Evolutionary conservation across 23 tunicate species (phyloP).

Genomic region (Halocynthia roretzi): DNA sequence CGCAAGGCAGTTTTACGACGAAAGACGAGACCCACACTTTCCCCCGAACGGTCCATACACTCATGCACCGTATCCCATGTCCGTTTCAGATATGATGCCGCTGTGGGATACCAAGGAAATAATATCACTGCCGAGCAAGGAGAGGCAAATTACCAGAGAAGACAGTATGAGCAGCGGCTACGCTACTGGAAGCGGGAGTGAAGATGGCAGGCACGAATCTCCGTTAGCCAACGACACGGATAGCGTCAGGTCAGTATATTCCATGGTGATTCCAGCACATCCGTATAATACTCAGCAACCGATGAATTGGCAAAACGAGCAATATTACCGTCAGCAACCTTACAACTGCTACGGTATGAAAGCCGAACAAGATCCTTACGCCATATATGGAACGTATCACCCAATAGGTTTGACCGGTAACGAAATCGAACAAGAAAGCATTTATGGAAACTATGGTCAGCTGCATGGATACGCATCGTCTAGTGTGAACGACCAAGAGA

Average conservation of each 20-base stretch:
- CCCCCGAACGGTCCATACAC: background rate
- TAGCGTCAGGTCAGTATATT: slow-evolving; percentile 11
- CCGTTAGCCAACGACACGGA: slow-evolving; percentile 8
- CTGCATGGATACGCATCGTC: slow-evolving; percentile 55
- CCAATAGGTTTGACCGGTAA: background rate
- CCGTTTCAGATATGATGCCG: slow-evolving; percentile 7
- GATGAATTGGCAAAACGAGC: slow-evolving; percentile 8
- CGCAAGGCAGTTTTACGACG: background rate
- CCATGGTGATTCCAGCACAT: background rate
- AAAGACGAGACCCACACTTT: background rate
- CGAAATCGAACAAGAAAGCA: slow-evolving; percentile 24
- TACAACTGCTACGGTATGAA: background rate
- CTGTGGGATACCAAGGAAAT: background rate
- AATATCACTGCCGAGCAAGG: background rate
- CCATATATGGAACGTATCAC: slow-evolving; percentile 6
- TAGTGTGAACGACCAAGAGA: slow-evolving; percentile 70
- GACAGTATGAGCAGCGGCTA: slow-evolving; percentile 82
- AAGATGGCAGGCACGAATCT: slow-evolving; percentile 9
- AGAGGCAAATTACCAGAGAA: slow-evolving; percentile 20
- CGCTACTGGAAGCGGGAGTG: slow-evolving; percentile 73
- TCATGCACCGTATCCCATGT: background rate
- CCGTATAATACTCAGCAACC: background rate
- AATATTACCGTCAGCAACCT: background rate
- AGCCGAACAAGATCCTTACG: slow-evolving; percentile 13
- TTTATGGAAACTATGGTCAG: slow-evolving; percentile 51